phyloP scores from a whole-genome alignment of 2,113 vertebrate species.

The Pristiophorus japonicus region DNA sequence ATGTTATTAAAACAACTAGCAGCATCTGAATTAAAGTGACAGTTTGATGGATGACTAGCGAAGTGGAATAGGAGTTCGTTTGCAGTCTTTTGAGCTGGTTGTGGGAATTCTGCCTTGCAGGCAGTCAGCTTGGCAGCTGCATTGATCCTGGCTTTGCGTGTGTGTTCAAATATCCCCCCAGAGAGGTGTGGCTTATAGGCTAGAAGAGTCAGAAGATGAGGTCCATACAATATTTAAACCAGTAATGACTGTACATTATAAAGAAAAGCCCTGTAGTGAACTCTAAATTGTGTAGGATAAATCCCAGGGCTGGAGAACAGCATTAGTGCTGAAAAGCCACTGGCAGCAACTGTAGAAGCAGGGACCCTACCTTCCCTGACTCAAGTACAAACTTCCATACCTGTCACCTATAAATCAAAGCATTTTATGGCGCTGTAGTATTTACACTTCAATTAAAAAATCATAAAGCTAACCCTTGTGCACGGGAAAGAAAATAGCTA shows the following conservation, averaged over 20 bases:
- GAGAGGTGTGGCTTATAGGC: conserved; percentile 63
- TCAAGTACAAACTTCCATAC: conserved; percentile 56
- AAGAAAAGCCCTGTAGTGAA: not conserved
- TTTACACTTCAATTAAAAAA: conserved; percentile 89
- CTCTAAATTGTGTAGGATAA: conserved; percentile 13
- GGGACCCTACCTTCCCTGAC: conserved; percentile 43
- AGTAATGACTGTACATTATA: conserved; percentile 39
- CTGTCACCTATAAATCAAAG: conserved; percentile 74
- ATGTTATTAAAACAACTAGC: conserved; percentile 89
- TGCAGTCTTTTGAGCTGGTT: conserved; percentile 67
- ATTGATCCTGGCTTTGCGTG: conserved; percentile 67
- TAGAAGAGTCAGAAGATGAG: conserved; percentile 73
- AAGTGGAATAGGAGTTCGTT: conserved; percentile 67
- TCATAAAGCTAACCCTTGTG: conserved; percentile 68
- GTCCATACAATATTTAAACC: conserved; percentile 90
- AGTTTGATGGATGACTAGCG: conserved; percentile 81
- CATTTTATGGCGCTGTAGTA: conserved; percentile 67
- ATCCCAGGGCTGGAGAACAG: conserved; percentile 4
- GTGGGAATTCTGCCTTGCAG: conserved; percentile 71
- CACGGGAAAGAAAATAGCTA: conserved; percentile 57
- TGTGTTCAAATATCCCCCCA: conserved; percentile 77
- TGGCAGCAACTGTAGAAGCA: not conserved
- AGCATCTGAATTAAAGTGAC: conserved; percentile 92
- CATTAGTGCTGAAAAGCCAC: conserved; percentile 16
- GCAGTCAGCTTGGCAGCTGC: conserved; percentile 66